Conservation (phyloP, 1,140 invertebrate genomes). For the Calycopis cecrops region DNA sequence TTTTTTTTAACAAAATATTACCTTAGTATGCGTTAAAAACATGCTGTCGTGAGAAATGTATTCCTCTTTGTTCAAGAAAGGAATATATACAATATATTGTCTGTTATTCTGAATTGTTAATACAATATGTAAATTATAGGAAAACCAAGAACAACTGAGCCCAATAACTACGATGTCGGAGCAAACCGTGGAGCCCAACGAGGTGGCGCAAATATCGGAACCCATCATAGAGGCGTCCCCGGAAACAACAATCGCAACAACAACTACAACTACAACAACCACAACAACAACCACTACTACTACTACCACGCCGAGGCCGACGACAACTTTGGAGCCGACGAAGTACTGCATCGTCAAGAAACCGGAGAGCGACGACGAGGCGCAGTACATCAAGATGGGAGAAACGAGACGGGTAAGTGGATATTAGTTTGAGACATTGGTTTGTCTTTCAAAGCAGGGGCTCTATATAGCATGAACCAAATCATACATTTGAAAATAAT, state of each 20-base stretch:
- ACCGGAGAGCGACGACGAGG: slow-evolving; percentile 75
- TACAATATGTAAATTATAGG: slow-evolving; percentile 31
- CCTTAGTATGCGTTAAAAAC: no score
- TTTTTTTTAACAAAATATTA: no score
- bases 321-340: slow-evolving; percentile 82
- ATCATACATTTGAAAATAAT: no score
- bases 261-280: slow-evolving; percentile 72
- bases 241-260: slow-evolving; percentile 73
- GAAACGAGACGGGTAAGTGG: slow-evolving; percentile 59
- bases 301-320: slow-evolving; percentile 77
- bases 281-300: slow-evolving; percentile 68
- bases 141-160: slow-evolving; percentile 52
- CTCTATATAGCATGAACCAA: no score
- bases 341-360: slow-evolving; percentile 89
- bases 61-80: no score
- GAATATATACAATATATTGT: no score
- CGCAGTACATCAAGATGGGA: slow-evolving; percentile 67
- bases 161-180: slow-evolving; percentile 64
- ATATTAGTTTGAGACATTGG: slow-evolving; percentile 11
- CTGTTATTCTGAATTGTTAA: no score
- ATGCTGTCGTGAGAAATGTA: no score
- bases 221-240: slow-evolving; percentile 61
- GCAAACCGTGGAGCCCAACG: slow-evolving; percentile 52
- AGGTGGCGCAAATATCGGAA: slow-evolving; percentile 56
- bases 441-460: no score